These are phyloP conservation scores for Apis mellifera DNA, from an alignment of 1,140 invertebrate species.

Conservation along the genomic window DNA sequence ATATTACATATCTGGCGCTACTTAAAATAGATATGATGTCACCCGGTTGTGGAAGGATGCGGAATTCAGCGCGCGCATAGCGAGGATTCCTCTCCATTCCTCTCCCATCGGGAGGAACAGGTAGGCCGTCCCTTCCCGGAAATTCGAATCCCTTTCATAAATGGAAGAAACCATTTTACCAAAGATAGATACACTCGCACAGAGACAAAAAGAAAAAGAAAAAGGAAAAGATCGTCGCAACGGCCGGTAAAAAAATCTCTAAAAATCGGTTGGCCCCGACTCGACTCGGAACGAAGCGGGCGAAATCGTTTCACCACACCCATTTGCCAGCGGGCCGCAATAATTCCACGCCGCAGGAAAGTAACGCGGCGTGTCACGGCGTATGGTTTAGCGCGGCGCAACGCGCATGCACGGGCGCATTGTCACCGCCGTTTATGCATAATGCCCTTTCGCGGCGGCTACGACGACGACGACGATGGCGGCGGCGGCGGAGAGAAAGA, in stretches of 20 bases:
- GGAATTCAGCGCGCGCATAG: neutral
- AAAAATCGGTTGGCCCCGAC: neutral
- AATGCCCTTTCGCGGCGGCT: slow-evolving; percentile 24
- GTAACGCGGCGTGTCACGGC: neutral
- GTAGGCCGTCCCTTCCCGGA: neutral
- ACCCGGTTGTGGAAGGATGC: neutral
- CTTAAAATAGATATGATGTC: slow-evolving; percentile 42
- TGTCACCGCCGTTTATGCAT: slow-evolving; percentile 19
- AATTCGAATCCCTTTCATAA: neutral
- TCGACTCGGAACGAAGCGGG: neutral
- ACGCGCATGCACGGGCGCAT: neutral
- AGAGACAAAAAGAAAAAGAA: neutral
- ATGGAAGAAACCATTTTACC: neutral
- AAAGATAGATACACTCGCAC: neutral
- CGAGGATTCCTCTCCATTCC: neutral
- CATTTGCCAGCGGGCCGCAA: slow-evolving; percentile 13
- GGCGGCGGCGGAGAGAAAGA: neutral
- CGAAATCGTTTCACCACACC: slow-evolving; percentile 38
- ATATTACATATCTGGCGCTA: slow-evolving; percentile 54
- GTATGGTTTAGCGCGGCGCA: neutral
- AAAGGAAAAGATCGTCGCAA: no score
- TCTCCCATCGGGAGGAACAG: no score
- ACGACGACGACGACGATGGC: no score
- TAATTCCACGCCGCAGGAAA: slow-evolving; percentile 36
- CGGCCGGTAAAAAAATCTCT: neutral